Percentiles rank a stretch among this genome's conserved stretches.
phyloP scores from a whole-genome alignment of 2,888 invertebrate species.

The Cecidostiba fungosa region DNA sequence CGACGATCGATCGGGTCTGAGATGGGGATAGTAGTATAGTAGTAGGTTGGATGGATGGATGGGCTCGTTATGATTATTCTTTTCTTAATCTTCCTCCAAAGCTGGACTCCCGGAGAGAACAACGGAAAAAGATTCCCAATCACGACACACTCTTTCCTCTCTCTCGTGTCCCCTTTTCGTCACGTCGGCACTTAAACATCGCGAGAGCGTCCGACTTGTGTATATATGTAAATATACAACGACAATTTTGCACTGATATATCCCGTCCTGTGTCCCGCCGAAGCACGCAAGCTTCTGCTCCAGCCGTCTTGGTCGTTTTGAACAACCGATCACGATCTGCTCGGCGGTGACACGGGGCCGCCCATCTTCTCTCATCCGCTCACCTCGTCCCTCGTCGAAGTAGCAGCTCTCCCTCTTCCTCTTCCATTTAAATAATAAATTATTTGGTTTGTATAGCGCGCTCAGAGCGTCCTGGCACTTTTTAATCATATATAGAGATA shows the following conservation, averaged over 20 bases:
- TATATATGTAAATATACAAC: too few species aligned
- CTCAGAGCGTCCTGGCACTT: conserved; percentile 80
- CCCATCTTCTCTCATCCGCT: conserved; percentile 46
- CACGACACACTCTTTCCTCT: conserved; percentile 44
- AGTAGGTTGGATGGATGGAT: conserved; percentile 45
- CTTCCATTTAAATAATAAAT: conserved; percentile 78
- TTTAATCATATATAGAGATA: conserved; percentile 49
- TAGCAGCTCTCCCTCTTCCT: conserved; percentile 32
- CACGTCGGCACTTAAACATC: conserved; percentile 59
- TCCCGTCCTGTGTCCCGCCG: conserved; percentile 46
- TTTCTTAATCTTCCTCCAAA: neutral
- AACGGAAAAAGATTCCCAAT: conserved; percentile 44
- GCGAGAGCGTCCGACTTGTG: conserved; percentile 56
- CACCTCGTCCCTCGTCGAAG: conserved; percentile 49
- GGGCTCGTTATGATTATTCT: neutral
- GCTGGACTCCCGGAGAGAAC: conserved; percentile 53
- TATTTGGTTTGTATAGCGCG: conserved; percentile 80
- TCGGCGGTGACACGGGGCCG: neutral
- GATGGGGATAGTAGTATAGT: conserved; percentile 37
- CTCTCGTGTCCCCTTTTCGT: neutral
- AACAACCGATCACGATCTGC: conserved; percentile 33
- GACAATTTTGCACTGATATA: conserved; percentile 59
- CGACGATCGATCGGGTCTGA: conserved; percentile 33
- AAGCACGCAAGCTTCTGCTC: conserved; percentile 18
- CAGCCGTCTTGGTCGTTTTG: conserved; percentile 22